A percentile compares a stretch with the other conserved stretches of the same genome.
phyloP scores from a whole-genome alignment of 2,888 invertebrate genomes.

The Drosophila melanosoma region DNA sequence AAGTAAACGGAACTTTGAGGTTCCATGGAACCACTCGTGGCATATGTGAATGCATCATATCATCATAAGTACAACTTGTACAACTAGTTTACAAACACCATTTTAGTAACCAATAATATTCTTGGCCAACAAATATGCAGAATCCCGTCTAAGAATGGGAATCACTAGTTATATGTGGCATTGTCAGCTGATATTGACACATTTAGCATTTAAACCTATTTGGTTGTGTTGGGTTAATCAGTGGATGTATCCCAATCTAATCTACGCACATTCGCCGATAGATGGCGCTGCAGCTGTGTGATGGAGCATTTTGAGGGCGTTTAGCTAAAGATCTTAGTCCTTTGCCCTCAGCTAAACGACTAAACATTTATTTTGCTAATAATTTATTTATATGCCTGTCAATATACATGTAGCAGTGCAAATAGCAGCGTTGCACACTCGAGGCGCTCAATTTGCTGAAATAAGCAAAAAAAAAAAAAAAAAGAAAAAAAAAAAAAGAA shows the following conservation, averaged over 20 bases:
- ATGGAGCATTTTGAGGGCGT: conserved; percentile 8
- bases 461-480: conserved; percentile 65
- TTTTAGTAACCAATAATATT: background rate
- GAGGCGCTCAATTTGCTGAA: conserved; percentile 76
- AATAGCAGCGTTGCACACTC: conserved; percentile 53
- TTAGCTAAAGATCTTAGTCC: background rate
- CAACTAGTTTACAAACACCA: no score
- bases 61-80: background rate
- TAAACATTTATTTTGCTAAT: conserved; percentile 80
- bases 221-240: conserved; percentile 42
- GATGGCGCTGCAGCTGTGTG: conserved; percentile 32
- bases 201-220: background rate
- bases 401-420: conserved; percentile 65
- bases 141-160: background rate
- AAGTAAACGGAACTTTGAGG: background rate
- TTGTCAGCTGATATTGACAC: background rate
- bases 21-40: background rate
- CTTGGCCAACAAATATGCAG: background rate
- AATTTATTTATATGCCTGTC: conserved; percentile 79
- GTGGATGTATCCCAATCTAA: conserved; percentile 40
- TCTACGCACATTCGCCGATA: conserved; percentile 23
- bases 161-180: background rate
- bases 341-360: conserved; percentile 62
- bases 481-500: no score
- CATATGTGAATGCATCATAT: background rate